Evolutionary conservation across 2,888 invertebrate genomes (phyloP), one percentile per base, ranked within the genome.

Genomic region (Zygaena filipendulae): DNA sequence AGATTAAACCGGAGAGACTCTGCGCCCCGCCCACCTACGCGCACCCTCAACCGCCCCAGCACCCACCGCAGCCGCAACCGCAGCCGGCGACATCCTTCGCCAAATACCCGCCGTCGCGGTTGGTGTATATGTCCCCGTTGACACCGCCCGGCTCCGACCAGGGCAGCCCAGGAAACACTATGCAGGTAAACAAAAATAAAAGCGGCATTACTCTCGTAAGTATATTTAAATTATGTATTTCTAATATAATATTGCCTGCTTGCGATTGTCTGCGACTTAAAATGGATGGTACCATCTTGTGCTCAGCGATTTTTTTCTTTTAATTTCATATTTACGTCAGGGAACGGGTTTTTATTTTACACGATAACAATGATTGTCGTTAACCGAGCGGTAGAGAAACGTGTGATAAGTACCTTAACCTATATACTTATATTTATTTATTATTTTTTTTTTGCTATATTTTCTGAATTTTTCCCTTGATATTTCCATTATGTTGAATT

Each of bases 101-200:
- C 43, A 69, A 77, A 49, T 81, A 79, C 47, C 77, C 77, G 26
- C 67, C 67, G 12, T 67, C 62, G 44, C 63, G 81, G 41, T 71
- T 75, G 37, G 70, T 91, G 81, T 92, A 92, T 70, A 90, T 90
- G 61, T 89, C 92, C 21, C 93, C 92, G 21, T 72, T 92, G 49
- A 93, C 93, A 42, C 92, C 93, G 21, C 93, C 93, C 42, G 90
- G 89, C 60, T 92, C 93, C 31, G 92, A 93, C 59, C 93, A 92
- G 35, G 92, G 92, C 39, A 91, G 90, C 47, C 91, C 91, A 7
- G 87, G 88, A 38, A 86, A 86, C 61, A 82, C 87, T 35, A 79
- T 86, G 72, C 74, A 82, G 81, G 82, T 81, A 69, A 61, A 28
- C 30, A 13, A 14, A 23, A 20, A 7, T n/a, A n/a, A n/a, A n/a